Conservation (phyloP, 2,888 invertebrate genomes). For the Drosophila neotestacea region DNA sequence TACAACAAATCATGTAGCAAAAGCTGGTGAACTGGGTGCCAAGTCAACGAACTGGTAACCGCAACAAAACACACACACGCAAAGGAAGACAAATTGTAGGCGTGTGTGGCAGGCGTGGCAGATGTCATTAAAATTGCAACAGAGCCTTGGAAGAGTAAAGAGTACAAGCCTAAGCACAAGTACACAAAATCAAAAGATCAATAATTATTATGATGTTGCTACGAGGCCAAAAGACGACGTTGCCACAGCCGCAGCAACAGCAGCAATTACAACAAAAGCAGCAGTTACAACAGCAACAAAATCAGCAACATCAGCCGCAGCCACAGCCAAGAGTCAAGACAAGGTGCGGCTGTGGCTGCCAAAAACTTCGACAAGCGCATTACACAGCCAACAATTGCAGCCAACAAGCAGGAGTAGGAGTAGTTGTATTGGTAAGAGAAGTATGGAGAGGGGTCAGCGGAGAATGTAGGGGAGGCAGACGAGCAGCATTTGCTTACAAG, state of each 20-base stretch:
- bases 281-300: slow-evolving; percentile 1
- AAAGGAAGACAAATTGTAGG: slow-evolving; percentile 13
- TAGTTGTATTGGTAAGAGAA: too few relatives aligned
- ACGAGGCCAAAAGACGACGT: slow-evolving; percentile 53
- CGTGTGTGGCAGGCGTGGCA: slow-evolving; percentile 55
- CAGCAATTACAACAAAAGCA: slow-evolving; percentile 5
- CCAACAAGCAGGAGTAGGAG: slow-evolving; percentile 23
- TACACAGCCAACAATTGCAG: slow-evolving; percentile 75
- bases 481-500: slow-evolving; percentile 72
- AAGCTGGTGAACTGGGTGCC: slow-evolving; percentile 61
- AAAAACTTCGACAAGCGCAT: slow-evolving; percentile 78
- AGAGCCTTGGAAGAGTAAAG: slow-evolving; percentile 61
- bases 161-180: slow-evolving; percentile 30
- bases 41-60: slow-evolving; percentile 79
- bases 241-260: slow-evolving; percentile 42
- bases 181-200: slow-evolving; percentile 81
- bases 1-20: slow-evolving; percentile 69
- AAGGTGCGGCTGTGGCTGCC: slow-evolving; percentile 69
- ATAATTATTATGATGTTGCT: slow-evolving; percentile 80
- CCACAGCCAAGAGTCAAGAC: slow-evolving; percentile 73
- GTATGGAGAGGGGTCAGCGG: background rate
- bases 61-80: slow-evolving; percentile 46
- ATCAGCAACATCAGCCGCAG: slow-evolving; percentile 39
- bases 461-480: slow-evolving; percentile 24
- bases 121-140: slow-evolving; percentile 77